phyloP scores from a whole-genome alignment of 2,888 invertebrate species.

The Globia sparganii region DNA sequence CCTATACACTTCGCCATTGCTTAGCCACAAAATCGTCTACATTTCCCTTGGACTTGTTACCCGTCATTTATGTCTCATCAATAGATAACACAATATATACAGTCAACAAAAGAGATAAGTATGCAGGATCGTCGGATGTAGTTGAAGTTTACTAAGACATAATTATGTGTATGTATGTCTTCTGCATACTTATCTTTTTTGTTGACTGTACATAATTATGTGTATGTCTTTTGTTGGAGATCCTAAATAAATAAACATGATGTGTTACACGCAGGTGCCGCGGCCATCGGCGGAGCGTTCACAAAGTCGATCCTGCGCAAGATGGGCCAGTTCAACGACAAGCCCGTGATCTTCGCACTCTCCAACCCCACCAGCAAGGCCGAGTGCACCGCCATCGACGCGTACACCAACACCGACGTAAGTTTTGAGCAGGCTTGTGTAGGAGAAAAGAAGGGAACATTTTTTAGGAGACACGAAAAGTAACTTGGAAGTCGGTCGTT shows the following conservation, averaged over 20 bases:
- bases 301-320: conserved; percentile 95
- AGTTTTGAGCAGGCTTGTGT: background rate
- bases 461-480: no score
- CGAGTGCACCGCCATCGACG: conserved; percentile 99
- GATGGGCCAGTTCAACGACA: conserved; percentile 96
- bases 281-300: conserved; percentile 98
- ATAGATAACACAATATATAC: no score
- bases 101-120: no score
- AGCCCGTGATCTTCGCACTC: conserved; percentile 98
- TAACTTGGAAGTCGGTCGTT: background rate
- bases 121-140: no score
- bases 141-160: no score
- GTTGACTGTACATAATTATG: no score
- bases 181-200: no score
- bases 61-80: background rate
- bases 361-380: conserved; percentile 99
- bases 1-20: background rate
- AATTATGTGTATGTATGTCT: no score
- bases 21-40: background rate
- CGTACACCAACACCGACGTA: conserved; percentile 96
- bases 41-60: background rate
- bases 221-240: background rate
- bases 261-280: conserved; percentile 92
- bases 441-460: background rate
- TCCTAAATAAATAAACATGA: background rate